Conservation (phyloP, 2,113 vertebrate genomes). For the Pardalotus punctatus region DNA sequence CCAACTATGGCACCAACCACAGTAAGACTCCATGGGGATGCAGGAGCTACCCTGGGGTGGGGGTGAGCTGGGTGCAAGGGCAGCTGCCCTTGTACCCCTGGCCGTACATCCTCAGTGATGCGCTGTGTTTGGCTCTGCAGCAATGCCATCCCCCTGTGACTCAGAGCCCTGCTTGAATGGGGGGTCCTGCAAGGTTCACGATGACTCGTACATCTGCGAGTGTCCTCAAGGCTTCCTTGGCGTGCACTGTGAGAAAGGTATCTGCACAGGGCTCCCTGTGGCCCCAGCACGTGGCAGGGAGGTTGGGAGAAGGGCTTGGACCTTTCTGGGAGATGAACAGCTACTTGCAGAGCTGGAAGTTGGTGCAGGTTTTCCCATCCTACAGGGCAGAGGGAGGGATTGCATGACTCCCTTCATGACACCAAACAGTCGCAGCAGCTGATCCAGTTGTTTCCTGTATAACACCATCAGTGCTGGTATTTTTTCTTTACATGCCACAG, state of each 20-base stretch:
- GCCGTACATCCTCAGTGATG: accelerated
- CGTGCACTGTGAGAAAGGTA: slow-evolving; percentile 93
- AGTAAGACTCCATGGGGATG: slow-evolving; percentile 66
- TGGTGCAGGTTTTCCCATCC: background rate
- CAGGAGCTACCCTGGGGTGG: accelerated
- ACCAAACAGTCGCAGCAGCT: accelerated
- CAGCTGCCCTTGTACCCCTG: background rate
- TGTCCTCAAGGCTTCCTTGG: slow-evolving; percentile 89
- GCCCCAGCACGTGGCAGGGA: background rate
- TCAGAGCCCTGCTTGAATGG: slow-evolving; percentile 95
- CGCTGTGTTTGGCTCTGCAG: slow-evolving; percentile 74
- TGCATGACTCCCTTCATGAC: background rate
- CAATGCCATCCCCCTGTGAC: slow-evolving; percentile 91
- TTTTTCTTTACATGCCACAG: background rate
- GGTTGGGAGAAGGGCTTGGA: background rate
- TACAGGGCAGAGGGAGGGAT: background rate
- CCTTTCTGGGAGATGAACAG: background rate
- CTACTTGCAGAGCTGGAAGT: background rate
- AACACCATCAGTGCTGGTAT: background rate
- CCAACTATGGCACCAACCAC: slow-evolving; percentile 82
- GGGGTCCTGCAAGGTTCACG: slow-evolving; percentile 86
- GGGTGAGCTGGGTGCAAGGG: background rate
- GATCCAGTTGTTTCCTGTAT: background rate
- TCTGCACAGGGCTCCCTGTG: background rate
- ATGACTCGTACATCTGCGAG: slow-evolving; percentile 87